Base-by-base conservation (phyloP, 2,113 vertebrate genomes). In the Stomatorhinus ivindoensis region DNA sequence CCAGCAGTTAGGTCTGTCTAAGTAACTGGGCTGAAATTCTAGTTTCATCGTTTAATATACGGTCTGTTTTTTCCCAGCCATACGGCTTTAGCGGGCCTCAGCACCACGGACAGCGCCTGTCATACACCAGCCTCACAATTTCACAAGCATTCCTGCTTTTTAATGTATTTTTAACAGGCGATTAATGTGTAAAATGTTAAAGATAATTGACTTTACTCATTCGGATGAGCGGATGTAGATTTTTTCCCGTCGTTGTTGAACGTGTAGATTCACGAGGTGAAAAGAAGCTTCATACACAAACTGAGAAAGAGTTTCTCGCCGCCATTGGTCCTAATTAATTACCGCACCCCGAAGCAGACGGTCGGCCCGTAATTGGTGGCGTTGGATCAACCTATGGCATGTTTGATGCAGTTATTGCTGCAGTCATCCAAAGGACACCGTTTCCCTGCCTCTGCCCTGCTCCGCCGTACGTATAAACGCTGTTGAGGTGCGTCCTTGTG, bases 81-180 rank as follows among this genome's bases (percentile, higher is more conserved):
- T 39, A 76, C 0, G 69, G 11, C 15, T 76, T 8, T 76, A 35
- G 35, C 35, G 6, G 73, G 31, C 73, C 90, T 91, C 92, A 91
- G 91, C 89, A 92, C 91, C 88, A 89, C 4, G 92, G 92, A 90
- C 89, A 91, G 92, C 58, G 6, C 5, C 73, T 42, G 35, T 19
- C 35, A 42, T 19, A n/a, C 35, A 17, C 11, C 4, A 76, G 13
- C 15, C n/a, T 80, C 35, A 17, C 35, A 42, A 19, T 80, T 39
- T 80, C 73, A 80, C 73, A 31, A 21, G 39, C 31, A 46, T 47
- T 24, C 82, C 24, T 44, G 82, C 39, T n/a, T 11, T 42, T 47
- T 48, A 55, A 55, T 21, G 5, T 1, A 55, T 21, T 55, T 51
- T 55, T 55, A n/a, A 9, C 39, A 46, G 44, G 69, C 31, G 82